Base-by-base conservation (phyloP, 2,113 vertebrate species). In the Pionites leucogaster region DNA sequence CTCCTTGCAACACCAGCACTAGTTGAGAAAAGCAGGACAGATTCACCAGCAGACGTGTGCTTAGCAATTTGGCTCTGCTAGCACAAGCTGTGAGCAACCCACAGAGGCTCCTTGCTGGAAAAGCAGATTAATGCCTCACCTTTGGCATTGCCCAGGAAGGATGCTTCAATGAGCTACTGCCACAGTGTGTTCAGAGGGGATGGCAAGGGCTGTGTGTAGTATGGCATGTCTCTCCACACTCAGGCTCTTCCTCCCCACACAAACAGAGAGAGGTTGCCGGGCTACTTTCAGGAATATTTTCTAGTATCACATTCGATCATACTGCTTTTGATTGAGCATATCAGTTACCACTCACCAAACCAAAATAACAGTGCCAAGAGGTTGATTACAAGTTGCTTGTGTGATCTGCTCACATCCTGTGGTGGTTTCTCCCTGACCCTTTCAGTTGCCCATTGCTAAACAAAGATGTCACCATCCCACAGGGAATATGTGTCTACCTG, bases 401-500 rank as follows among this genome's bases (percentile, higher is more conserved):
- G 17, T 3, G 2, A 44, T 10, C 67, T 12, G 27, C 6, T 11
- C 9, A 4, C 24, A 8, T 9, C 5, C 15, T 37, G 39, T 1
- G 2, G 15, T 17, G 4, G 23, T 60, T 13, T 17, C 9, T 7
- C 35, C 11, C 24, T 4, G 2, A 13, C 19, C 13, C 60, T 46
- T 41, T 24, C 59, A 20, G 11, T 8, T 46, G 50, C 17, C 25
- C 10, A 1, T 24, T 41, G 24, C 41, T 15, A 29, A 46, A 19
- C 17, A 41, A 62, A 60, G 15, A 3, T 13, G 2, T 67, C 52
- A 12, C 60, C 5, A 5, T 52, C 52, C 19, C 19, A 39, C 19
- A 13, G 4, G 3, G 9, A 33, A 17, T 14, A 3, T 10, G 37
- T 17, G 60, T 52, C 18, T 49, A 12, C 65, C 6, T 13, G 37